Base-by-base conservation (phyloP, 2,888 invertebrate species). In the Leucoma salicis region DNA sequence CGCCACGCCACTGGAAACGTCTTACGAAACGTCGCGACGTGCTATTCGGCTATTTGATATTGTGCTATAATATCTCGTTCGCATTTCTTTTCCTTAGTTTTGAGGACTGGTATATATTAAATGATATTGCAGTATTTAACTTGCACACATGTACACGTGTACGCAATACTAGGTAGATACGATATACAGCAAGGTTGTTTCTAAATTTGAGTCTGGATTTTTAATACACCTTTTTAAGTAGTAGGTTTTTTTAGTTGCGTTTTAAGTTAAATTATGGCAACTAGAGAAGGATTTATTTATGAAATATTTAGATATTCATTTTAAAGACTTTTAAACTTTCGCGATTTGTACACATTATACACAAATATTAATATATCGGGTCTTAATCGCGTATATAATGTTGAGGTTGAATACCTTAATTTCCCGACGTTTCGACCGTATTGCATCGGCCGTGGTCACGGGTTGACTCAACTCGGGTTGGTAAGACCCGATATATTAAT, bases 131-230 rank as follows among this genome's bases (percentile, higher is more conserved):
- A 43, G 35, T 43, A 27, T 39, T 38, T 39, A 41, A 31, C 16
- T 7, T 4, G n/a, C 3, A n/a, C 4, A 15, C 14, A 10, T 39
- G 25, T 15, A 39, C 16, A 25, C 11, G 14, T 31, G 42, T 36
- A 37, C 5, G 15, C 14, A 8, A 14, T 14, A 14, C n/a, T 29
- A 29, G 29, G 13, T 12, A 29, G 14, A 29, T 6, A 29, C 37
- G 21, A 32, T 39, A 48, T 52, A 6, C 16, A 34, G 52, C 45
- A 55, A 47, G 34, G 55, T 38, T 39, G 43, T 25, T 8, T 43
- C 28, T 40, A 38, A 35, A 52, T 27, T 33, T 41, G 16, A 15
- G 52, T 7, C 4, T 4, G 27, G 39, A 21, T 46, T 47, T 44
- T 46, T 31, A 49, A 45, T 40, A 39, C 36, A 40, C 27, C 35